Percentiles rank a stretch among this genome's conserved stretches.
Evolutionary conservation across 2,888 invertebrate genomes (phyloP).

Genomic region (Spilarctia lutea): DNA sequence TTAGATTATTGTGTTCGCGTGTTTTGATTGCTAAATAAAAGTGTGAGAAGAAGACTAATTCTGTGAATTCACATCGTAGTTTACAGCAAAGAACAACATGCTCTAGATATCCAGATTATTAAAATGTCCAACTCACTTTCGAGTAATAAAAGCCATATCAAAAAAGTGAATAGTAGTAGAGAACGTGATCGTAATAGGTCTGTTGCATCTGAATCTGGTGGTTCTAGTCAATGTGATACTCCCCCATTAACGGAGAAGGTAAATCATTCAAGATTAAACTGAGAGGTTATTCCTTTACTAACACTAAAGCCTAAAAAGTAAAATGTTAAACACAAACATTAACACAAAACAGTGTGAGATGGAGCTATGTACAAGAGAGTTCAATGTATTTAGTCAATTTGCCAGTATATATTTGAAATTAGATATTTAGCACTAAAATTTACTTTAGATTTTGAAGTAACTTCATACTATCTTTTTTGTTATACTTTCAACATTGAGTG

Average conservation of each 20-base stretch:
- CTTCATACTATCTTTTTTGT: background rate
- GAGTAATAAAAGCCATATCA: constrained; percentile 74
- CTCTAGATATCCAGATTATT: constrained; percentile 36
- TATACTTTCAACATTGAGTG: background rate
- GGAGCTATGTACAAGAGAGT: background rate
- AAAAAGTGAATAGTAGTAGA: constrained; percentile 71
- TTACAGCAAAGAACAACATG: constrained; percentile 29
- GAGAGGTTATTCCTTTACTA: background rate
- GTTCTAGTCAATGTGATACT: constrained; percentile 82
- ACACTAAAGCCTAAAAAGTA: background rate
- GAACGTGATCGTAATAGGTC: constrained; percentile 80
- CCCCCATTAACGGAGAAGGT: constrained; percentile 82
- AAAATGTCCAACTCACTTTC: constrained; percentile 74
- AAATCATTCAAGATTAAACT: constrained; percentile 28
- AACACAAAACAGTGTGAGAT: background rate
- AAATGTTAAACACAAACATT: background rate
- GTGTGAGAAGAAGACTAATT: constrained; percentile 20
- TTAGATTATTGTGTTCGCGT: constrained; percentile 36
- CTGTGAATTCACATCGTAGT: constrained; percentile 22
- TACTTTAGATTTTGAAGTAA: background rate
- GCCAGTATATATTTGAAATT: background rate
- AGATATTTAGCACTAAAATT: background rate
- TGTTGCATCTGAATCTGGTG: constrained; percentile 79
- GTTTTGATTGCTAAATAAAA: constrained; percentile 33
- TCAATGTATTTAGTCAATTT: background rate